Percentiles rank a stretch among this genome's conserved stretches.
Conservation (phyloP, 1,140 invertebrate genomes). For the Hyles euphorbiae region DNA sequence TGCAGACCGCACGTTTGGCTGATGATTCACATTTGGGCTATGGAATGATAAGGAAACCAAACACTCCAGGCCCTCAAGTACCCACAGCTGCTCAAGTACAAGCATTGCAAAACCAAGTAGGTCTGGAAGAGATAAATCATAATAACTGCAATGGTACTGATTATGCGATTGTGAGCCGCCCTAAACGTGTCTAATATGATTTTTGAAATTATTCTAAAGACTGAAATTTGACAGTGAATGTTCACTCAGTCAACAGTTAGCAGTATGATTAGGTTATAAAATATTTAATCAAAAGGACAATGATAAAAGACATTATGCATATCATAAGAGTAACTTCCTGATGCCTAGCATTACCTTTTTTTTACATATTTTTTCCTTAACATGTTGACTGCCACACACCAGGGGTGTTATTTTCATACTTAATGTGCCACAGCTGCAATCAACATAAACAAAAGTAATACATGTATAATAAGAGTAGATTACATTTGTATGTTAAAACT, state of each 20-base stretch:
- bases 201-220: slow-evolving; percentile 42
- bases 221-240: slow-evolving; percentile 47
- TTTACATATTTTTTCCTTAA: too few species aligned
- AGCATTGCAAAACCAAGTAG: slow-evolving; percentile 60
- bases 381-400: too few species aligned
- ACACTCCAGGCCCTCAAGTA: slow-evolving; percentile 63
- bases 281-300: neutral
- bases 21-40: slow-evolving; percentile 88
- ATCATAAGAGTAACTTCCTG: too few species aligned
- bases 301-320: too few species aligned
- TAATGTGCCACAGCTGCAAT: too few species aligned
- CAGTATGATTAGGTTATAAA: slow-evolving; percentile 10
- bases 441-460: too few species aligned
- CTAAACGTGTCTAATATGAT: slow-evolving; percentile 82
- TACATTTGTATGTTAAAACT: too few species aligned
- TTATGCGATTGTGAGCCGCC: slow-evolving; percentile 88
- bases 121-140: slow-evolving; percentile 76
- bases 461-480: too few species aligned
- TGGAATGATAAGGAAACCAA: slow-evolving; percentile 83
- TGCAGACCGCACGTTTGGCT: slow-evolving; percentile 80
- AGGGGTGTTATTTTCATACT: too few species aligned
- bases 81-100: slow-evolving; percentile 64
- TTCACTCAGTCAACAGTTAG: slow-evolving; percentile 18
- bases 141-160: slow-evolving; percentile 84
- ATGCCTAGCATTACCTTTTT: too few species aligned